Evolutionary conservation across 2,888 invertebrate species (phyloP), one percentile per base, ranked within the genome.

Genomic region (Drosophila stalkeri): DNA sequence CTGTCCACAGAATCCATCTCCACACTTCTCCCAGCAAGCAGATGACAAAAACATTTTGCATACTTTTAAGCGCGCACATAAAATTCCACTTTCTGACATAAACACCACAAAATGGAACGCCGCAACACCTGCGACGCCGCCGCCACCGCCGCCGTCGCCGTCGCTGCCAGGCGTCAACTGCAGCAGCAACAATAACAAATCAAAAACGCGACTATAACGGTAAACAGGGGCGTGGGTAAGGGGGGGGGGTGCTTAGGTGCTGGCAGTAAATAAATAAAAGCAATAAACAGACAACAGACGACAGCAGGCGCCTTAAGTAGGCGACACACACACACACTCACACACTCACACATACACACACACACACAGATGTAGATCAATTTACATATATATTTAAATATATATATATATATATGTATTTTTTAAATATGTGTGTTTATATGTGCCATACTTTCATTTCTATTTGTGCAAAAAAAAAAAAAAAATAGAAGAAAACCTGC

Each of bases 51-150:
- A 44, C 59, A 74, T 71, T 83, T 86, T 84, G 84, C 84, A 88
- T 88, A 86, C 89, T 88, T 86, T 82, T 76, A 65, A 74, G 72
- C 77, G 72, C 81, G 57, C 82, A 72, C 86, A 89, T 88, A 89
- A 89, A 86, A 85, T 44, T 75, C 72, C 71, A 89, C 82, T 87
- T 87, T 85, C 64, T 85, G 88, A 85, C 89, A 86, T 86, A 86
- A 86, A 86, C 85, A 85, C 85, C 82, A 74, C 75, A 70, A 74
- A 75, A 87, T 73, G 69, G 62, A 77, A 52, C 57, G 66, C 47
- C 68, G 72, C 80, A 84, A 84, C 85, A 86, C 85, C 85, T 86
- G 85, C 80, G 89, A 74, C 87, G 61, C 37, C 51, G 20, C 5
- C 20, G 47, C 20, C 60, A 39, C 12, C 1, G 37, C 6, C 37